These are phyloP conservation scores for Megaleporinus macrocephalus DNA, from an alignment of 2,113 vertebrate species.

Conservation along the genomic window DNA sequence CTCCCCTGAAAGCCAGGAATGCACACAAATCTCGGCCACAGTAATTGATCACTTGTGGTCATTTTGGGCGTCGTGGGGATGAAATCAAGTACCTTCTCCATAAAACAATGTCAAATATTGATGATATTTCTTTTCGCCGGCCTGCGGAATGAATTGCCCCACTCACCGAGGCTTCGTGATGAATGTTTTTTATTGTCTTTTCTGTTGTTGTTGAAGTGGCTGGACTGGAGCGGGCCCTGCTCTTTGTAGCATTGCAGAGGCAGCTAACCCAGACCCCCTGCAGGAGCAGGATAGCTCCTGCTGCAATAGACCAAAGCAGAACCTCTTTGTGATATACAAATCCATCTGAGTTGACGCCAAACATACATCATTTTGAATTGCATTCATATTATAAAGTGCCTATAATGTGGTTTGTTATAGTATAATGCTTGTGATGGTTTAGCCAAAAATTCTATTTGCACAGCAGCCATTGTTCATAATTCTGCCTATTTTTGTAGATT, in stretches of 20 bases:
- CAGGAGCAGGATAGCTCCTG: slow-evolving; percentile 19
- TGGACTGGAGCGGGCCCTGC: slow-evolving; percentile 54
- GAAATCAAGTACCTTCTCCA: slow-evolving; percentile 81
- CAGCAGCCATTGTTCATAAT: background rate
- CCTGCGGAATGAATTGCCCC: slow-evolving; percentile 77
- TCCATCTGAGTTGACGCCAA: background rate
- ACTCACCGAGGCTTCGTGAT: slow-evolving; percentile 75
- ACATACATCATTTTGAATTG: background rate
- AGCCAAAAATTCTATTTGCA: background rate
- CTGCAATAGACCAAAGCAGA: background rate
- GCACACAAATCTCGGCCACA: slow-evolving; percentile 77
- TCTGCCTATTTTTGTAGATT: too few relatives aligned
- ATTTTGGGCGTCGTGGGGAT: slow-evolving; percentile 73
- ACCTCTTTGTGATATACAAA: slow-evolving; percentile 16
- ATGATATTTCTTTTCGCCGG: slow-evolving; percentile 80
- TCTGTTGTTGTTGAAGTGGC: slow-evolving; percentile 68
- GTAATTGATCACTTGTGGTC: slow-evolving; percentile 80
- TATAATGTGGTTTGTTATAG: background rate
- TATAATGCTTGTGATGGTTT: background rate
- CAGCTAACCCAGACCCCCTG: slow-evolving; percentile 39
- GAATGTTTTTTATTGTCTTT: slow-evolving; percentile 79
- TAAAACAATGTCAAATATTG: slow-evolving; percentile 85
- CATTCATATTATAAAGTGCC: background rate
- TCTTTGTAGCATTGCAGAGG: slow-evolving; percentile 40
- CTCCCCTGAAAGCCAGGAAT: slow-evolving; percentile 60